These are phyloP conservation scores for Limosa lapponica DNA, from an alignment of 2,797 vertebrate species.

Conservation along the genomic window DNA sequence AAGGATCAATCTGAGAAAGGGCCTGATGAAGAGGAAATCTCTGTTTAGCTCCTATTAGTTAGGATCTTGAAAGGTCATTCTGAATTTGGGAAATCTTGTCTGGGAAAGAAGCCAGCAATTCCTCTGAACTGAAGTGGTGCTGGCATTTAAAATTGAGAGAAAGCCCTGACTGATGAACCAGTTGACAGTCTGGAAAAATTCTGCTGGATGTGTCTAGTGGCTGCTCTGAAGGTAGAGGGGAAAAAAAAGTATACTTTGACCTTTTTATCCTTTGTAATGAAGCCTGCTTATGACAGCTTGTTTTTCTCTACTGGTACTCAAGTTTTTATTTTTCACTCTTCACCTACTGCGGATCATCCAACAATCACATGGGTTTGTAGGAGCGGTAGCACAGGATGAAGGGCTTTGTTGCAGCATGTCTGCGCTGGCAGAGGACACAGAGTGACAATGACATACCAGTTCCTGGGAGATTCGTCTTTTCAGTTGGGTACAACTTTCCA, in stretches of 20 bases:
- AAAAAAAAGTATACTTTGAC: background rate
- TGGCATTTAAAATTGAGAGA: conserved; percentile 49
- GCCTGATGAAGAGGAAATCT: conserved; percentile 55
- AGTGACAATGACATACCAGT: background rate
- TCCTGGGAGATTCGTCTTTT: background rate
- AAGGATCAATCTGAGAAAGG: conserved; percentile 28
- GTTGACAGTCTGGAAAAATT: conserved; percentile 55
- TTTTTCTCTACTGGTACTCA: conserved; percentile 18
- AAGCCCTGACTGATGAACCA: background rate
- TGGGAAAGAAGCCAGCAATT: conserved; percentile 56
- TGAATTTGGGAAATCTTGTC: conserved; percentile 61
- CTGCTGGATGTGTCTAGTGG: background rate
- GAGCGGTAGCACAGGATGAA: background rate
- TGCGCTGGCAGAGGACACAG: background rate
- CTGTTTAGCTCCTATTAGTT: conserved; percentile 47
- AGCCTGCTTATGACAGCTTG: conserved; percentile 28
- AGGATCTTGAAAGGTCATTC: conserved; percentile 59
- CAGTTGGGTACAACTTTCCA: background rate
- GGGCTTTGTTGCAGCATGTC: background rate
- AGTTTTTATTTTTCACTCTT: conserved; percentile 16
- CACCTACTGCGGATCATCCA: background rate
- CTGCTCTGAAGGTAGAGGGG: background rate
- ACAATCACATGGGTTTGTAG: background rate
- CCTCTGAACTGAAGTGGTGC: conserved; percentile 39
- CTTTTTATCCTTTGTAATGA: conserved; percentile 18